phyloP scores from a whole-genome alignment of 2,888 invertebrate species.

The Rhodophaea formosa region DNA sequence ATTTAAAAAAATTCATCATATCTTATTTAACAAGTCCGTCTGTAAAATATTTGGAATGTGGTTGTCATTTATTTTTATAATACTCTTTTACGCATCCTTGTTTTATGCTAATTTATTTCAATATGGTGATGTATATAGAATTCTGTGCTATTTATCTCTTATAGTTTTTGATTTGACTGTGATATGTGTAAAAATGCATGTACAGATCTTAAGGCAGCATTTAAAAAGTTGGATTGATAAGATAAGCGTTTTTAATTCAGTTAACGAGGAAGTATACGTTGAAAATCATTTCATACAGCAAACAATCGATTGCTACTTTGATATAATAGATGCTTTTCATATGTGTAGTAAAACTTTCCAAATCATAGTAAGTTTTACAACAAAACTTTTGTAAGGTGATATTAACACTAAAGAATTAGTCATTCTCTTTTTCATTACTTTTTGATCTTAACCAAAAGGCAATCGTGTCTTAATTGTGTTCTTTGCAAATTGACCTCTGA shows the following conservation, averaged over 20 bases:
- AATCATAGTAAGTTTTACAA: not conserved
- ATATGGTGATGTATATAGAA: not conserved
- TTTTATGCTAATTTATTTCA: not conserved
- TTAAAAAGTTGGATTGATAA: not conserved
- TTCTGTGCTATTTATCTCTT: not conserved
- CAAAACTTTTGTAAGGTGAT: too few relatives aligned
- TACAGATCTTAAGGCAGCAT: not conserved
- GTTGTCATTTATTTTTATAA: not conserved
- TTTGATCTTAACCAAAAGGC: too few relatives aligned
- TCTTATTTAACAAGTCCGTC: not conserved
- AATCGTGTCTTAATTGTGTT: too few relatives aligned
- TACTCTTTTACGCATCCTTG: not conserved
- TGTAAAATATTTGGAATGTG: not conserved
- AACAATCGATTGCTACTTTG: conserved; percentile 2
- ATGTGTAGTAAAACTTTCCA: conserved; percentile 1
- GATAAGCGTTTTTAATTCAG: not conserved
- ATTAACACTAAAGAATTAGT: too few relatives aligned
- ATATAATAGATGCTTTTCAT: conserved; percentile 5
- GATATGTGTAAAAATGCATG: not conserved
- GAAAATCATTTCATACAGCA: not conserved
- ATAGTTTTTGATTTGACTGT: not conserved
- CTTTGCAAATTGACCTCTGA: too few relatives aligned
- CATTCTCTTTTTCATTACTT: too few relatives aligned
- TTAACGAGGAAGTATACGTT: not conserved
- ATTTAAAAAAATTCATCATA: not conserved